These are phyloP conservation scores for Unio delphinus DNA, from an alignment of 2,888 invertebrate species.

Conservation along the genomic window DNA sequence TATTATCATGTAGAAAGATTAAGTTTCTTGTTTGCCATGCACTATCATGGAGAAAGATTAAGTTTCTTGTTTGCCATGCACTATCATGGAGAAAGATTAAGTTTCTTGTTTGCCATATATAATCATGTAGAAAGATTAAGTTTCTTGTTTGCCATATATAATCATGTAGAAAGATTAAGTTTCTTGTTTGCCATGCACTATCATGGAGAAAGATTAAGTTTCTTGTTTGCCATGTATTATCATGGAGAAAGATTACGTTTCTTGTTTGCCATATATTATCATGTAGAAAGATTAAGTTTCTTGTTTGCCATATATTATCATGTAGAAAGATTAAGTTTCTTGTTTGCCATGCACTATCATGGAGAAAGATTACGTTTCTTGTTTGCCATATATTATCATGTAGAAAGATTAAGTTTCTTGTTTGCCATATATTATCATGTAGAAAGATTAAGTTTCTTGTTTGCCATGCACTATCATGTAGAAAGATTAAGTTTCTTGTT, in stretches of 20 bases:
- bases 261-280: conserved; percentile 82
- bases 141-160: conserved; percentile 79
- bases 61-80: conserved; percentile 77
- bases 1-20: conserved; percentile 98
- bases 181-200: conserved; percentile 80
- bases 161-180: conserved; percentile 94
- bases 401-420: conserved; percentile 85
- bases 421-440: conserved; percentile 90
- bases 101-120: conserved; percentile 79
- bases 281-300: conserved; percentile 91
- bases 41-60: conserved; percentile 98
- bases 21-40: conserved; percentile 75
- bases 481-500: conserved; percentile 80
- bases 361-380: conserved; percentile 86
- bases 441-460: conserved; percentile 83
- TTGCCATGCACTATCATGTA: conserved; percentile 92
- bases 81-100: conserved; percentile 96
- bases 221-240: conserved; percentile 82
- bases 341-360: conserved; percentile 87
- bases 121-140: conserved; percentile 94
- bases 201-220: conserved; percentile 93
- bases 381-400: conserved; percentile 87
- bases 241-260: conserved; percentile 90
- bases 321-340: conserved; percentile 88
- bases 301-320: conserved; percentile 84